A percentile compares a stretch with the other conserved stretches of the same genome.
phyloP scores from a whole-genome alignment of 2,797 vertebrate species.

The Chrysocyon brachyurus region DNA sequence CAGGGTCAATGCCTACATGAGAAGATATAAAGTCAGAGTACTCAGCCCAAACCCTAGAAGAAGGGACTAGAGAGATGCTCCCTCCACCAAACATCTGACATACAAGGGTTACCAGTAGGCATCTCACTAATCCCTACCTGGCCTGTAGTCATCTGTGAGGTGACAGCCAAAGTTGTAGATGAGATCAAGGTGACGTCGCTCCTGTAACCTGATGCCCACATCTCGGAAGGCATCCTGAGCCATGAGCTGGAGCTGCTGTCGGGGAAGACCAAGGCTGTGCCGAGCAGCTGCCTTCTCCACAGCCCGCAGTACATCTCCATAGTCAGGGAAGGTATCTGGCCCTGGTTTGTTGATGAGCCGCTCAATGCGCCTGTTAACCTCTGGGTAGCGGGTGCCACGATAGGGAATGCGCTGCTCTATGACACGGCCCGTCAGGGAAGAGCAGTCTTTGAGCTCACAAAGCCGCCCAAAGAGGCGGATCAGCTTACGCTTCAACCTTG shows the following conservation, averaged over 20 bases:
- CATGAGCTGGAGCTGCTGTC: conserved; percentile 91
- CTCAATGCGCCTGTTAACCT: conserved; percentile 95
- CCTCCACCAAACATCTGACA: background rate
- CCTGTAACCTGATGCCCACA: conserved; percentile 92
- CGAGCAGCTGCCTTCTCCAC: conserved; percentile 91
- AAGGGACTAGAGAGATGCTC: background rate
- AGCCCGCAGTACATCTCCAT: conserved; percentile 92
- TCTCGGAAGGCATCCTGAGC: conserved; percentile 95
- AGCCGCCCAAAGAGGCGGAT: conserved; percentile 95
- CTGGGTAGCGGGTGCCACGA: conserved; percentile 93
- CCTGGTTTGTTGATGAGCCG: conserved; percentile 93
- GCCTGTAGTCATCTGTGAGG: conserved; percentile 93
- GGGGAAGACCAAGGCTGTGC: conserved; percentile 89
- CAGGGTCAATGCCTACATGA: conserved; percentile 91
- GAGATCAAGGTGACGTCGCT: conserved; percentile 94
- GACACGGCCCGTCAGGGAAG: conserved; percentile 92
- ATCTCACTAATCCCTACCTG: conserved; percentile 85
- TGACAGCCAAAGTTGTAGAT: conserved; percentile 96
- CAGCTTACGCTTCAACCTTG: conserved; percentile 94
- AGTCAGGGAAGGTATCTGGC: conserved; percentile 93
- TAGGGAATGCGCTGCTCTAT: conserved; percentile 94
- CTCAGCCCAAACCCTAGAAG: background rate
- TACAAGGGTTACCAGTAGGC: background rate
- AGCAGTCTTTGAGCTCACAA: conserved; percentile 95
- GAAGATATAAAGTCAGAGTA: conserved; percentile 17